Evolutionary conservation across 2,888 invertebrate species (phyloP).

Genomic region (Margaritifera margaritifera): DNA sequence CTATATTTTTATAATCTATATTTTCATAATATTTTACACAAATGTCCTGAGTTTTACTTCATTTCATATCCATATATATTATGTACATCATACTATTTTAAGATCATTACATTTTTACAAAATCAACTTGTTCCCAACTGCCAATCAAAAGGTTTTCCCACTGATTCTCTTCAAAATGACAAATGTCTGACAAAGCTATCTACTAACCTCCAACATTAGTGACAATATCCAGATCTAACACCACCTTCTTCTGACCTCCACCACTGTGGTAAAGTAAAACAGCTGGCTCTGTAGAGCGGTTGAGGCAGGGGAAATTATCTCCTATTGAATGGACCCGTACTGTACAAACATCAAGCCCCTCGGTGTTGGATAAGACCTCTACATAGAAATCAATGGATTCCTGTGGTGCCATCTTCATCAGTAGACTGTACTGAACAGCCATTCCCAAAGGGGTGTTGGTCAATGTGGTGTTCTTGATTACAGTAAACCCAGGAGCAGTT

Average conservation of each 20-base stretch:
- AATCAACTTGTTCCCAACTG: no score
- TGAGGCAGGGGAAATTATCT: constrained; percentile 44
- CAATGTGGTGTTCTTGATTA: constrained; percentile 27
- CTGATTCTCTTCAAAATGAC: not conserved
- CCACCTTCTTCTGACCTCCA: constrained; percentile 21
- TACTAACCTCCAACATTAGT: constrained; percentile 46
- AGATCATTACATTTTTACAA: no score
- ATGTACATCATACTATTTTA: not conserved
- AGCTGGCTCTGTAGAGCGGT: not conserved
- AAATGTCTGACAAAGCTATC: not conserved
- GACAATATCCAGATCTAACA: constrained; percentile 29
- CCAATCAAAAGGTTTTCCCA: not conserved
- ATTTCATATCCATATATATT: no score
- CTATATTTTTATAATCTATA: no score
- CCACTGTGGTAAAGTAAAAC: not conserved
- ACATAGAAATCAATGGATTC: constrained; percentile 30
- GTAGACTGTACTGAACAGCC: constrained; percentile 31
- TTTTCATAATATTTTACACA: no score
- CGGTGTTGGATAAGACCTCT: constrained; percentile 15
- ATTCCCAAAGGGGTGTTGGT: constrained; percentile 33
- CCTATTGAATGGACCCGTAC: constrained; percentile 39
- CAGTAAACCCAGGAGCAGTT: constrained; percentile 16
- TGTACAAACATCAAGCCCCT: constrained; percentile 42
- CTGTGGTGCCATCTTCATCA: constrained; percentile 41
- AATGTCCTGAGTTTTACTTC: no score